Evolutionary conservation across 2,797 vertebrate species (phyloP).

Genomic region (Borostomias antarcticus): DNA sequence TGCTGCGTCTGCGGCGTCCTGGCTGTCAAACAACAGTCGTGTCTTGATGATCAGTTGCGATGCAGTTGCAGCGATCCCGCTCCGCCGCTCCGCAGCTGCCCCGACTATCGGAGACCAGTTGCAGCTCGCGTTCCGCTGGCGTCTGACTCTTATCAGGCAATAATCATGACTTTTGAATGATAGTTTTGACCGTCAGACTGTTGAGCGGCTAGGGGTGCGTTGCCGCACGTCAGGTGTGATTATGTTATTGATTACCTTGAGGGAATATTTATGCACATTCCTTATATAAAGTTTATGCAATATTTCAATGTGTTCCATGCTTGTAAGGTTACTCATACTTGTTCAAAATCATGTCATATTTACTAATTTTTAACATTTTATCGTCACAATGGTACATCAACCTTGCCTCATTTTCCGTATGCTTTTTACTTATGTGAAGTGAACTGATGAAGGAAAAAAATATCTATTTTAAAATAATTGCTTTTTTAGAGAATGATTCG

Average conservation of each 20-base stretch:
- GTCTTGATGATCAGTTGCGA: neutral
- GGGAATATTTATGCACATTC: constrained; percentile 64
- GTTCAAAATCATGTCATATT: constrained; percentile 32
- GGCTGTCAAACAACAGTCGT: constrained; percentile 14
- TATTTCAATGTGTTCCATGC: constrained; percentile 38
- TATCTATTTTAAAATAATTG: constrained; percentile 53
- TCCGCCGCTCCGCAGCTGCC: constrained; percentile 32
- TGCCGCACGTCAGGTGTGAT: constrained; percentile 8
- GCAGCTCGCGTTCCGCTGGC: too few relatives aligned
- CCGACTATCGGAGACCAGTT: constrained; percentile 26
- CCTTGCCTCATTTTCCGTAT: neutral
- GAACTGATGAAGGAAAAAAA: constrained; percentile 41
- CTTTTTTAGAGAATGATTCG: constrained; percentile 43
- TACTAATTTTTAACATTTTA: constrained; percentile 16
- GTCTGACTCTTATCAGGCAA: constrained; percentile 7
- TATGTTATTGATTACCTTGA: constrained; percentile 21
- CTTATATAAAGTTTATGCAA: constrained; percentile 60
- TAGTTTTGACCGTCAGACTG: constrained; percentile 22
- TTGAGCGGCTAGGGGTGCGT: constrained; percentile 23
- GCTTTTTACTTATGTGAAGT: constrained; percentile 48
- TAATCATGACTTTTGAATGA: constrained; percentile 48
- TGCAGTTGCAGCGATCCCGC: neutral
- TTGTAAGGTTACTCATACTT: constrained; percentile 34
- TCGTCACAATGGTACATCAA: constrained; percentile 2
- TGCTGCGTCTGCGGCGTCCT: constrained; percentile 4